A percentile compares a stretch with the other conserved stretches of the same genome.
phyloP scores from a whole-genome alignment of 1,140 invertebrate genomes.

The Lordiphosa clarofinis region DNA sequence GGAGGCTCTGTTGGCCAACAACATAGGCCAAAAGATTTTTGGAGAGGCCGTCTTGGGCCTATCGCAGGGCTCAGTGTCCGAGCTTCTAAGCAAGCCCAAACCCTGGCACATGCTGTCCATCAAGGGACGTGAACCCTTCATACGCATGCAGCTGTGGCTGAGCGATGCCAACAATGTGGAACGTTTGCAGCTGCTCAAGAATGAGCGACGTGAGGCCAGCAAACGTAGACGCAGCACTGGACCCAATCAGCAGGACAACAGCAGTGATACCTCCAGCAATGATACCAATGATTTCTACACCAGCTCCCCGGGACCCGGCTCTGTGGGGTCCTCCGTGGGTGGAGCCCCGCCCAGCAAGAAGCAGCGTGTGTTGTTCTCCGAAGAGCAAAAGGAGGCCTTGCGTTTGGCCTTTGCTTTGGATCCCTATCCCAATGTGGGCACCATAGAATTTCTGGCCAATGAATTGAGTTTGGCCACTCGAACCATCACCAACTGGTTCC shows the following conservation, averaged over 20 bases:
- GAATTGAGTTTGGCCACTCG: slow-evolving; percentile 95
- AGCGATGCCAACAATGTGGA: slow-evolving; percentile 97
- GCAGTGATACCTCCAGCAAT: slow-evolving; percentile 91
- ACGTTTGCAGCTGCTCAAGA: slow-evolving; percentile 90
- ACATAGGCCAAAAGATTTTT: slow-evolving; percentile 99
- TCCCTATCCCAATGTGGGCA: slow-evolving; percentile 96
- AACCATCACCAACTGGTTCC: slow-evolving; percentile 99
- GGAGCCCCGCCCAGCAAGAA: slow-evolving; percentile 91
- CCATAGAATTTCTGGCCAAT: slow-evolving; percentile 95
- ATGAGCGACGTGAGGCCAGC: slow-evolving; percentile 93
- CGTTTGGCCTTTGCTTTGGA: slow-evolving; percentile 95
- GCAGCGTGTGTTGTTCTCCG: slow-evolving; percentile 96
- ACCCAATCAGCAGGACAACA: slow-evolving; percentile 89
- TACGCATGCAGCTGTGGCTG: slow-evolving; percentile 98
- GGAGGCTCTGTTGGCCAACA: slow-evolving; percentile 96
- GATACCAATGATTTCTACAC: slow-evolving; percentile 94
- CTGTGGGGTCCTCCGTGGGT: slow-evolving; percentile 76
- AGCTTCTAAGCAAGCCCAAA: slow-evolving; percentile 97
- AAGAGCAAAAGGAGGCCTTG: slow-evolving; percentile 98
- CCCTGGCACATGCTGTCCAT: slow-evolving; percentile 99
- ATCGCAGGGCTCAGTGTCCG: slow-evolving; percentile 98
- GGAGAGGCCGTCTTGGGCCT: slow-evolving; percentile 97
- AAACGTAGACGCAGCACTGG: slow-evolving; percentile 90
- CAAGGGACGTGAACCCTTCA: slow-evolving; percentile 98
- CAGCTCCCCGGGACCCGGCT: slow-evolving; percentile 87